phyloP scores from a whole-genome alignment of 2,888 invertebrate species.

The Helobdella robusta region DNA sequence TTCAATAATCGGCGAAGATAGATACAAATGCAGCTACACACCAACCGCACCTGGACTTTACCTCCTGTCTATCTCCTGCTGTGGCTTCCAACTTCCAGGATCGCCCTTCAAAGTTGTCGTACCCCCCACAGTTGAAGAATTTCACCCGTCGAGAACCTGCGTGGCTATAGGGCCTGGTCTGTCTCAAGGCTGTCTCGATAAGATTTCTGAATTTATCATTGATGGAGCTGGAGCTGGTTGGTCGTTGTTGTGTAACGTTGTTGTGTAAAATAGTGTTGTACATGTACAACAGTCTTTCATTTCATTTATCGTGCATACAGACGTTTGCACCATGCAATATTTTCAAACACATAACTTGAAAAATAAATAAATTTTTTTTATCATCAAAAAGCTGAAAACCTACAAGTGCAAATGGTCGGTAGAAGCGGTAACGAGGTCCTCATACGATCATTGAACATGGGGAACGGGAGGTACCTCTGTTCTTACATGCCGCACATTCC shows the following conservation, averaged over 20 bases:
- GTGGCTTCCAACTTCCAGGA: slow-evolving; percentile 64
- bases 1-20: slow-evolving; percentile 68
- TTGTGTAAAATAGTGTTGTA: too few relatives aligned
- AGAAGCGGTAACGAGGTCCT: not conserved
- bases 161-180: not conserved
- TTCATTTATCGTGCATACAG: too few relatives aligned
- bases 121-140: slow-evolving; percentile 33
- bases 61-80: slow-evolving; percentile 81
- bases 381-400: too few relatives aligned
- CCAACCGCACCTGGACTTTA: slow-evolving; percentile 63
- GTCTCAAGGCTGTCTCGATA: not conserved
- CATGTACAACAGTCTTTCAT: too few relatives aligned
- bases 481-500: slow-evolving; percentile 1
- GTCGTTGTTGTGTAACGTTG: too few relatives aligned
- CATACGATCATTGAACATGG: not conserved
- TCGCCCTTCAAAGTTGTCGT: slow-evolving; percentile 62
- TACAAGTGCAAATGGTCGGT: not conserved
- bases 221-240: not conserved
- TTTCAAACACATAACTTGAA: too few relatives aligned
- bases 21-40: slow-evolving; percentile 83
- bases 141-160: not conserved
- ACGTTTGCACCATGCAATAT: too few relatives aligned
- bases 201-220: not conserved
- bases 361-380: too few relatives aligned
- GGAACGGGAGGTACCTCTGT: not conserved